Conservation (phyloP, 1,140 invertebrate species). For the Lerema accius region DNA sequence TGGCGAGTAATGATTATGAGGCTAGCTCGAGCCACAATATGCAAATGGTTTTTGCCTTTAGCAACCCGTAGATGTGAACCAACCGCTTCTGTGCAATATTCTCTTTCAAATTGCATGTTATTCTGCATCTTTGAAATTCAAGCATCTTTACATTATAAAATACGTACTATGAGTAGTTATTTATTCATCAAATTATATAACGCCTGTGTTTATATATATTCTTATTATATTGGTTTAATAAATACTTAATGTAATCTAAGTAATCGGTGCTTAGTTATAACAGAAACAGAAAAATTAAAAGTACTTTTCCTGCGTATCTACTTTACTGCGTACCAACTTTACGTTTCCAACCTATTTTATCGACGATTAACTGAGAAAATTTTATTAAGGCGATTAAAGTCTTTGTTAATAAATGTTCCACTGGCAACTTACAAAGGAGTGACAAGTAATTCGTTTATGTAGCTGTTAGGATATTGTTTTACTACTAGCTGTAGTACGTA, state of each 20-base stretch:
- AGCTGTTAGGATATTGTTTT: conserved; percentile 18
- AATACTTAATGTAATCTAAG: too few species aligned
- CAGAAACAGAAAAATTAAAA: too few species aligned
- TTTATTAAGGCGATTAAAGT: conserved; percentile 37
- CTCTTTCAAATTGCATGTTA: conserved; percentile 48
- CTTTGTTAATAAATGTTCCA: conserved; percentile 39
- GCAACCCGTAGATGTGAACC: conserved; percentile 52
- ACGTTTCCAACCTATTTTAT: neutral
- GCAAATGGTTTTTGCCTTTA: conserved; percentile 78
- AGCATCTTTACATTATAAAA: conserved; percentile 11
- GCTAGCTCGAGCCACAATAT: conserved; percentile 65
- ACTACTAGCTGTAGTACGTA: neutral
- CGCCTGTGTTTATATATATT: too few species aligned
- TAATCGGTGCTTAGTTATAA: too few species aligned
- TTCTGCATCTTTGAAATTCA: conserved; percentile 28
- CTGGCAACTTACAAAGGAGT: conserved; percentile 48
- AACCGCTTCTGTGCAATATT: conserved; percentile 63
- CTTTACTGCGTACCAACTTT: too few species aligned
- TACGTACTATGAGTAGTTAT: too few species aligned
- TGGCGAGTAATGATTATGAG: conserved; percentile 75
- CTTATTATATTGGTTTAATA: too few species aligned
- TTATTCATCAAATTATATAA: too few species aligned
- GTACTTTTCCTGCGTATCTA: too few species aligned
- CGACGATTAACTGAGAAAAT: conserved; percentile 30
- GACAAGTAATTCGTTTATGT: conserved; percentile 48